Evolutionary conservation across 1,140 invertebrate genomes (phyloP), one percentile per base, ranked within the genome.

Genomic region (Globodera rostochiensis): DNA sequence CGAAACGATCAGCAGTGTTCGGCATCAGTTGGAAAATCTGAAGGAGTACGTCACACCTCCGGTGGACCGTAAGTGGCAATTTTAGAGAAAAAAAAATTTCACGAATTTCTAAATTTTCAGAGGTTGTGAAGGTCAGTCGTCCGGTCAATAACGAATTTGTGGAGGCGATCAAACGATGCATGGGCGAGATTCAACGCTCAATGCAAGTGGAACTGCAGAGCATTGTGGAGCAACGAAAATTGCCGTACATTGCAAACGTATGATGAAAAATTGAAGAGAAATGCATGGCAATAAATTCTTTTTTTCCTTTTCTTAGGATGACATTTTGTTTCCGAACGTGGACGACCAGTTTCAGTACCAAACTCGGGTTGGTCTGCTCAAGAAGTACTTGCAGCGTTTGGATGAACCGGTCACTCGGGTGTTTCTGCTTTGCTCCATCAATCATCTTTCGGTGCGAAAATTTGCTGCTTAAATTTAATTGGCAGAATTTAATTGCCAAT

Each of bases 1-100:
- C 36, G 79, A 75, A 7, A 69, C 81, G 8, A 82, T 84, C 49
- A 86, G 80, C 49, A 86, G 84, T 4, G 83, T 84, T 36, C 81
- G 81, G 7, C 80, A 82, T 53, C 81, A 82, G 46, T 53, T 82
- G 21, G 81, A 82, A 9, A 82, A 82, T 82, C 53, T 82, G 47
- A 79, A 80, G 36, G 50, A 47, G 73, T 70, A 82, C 67, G 81
- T 82, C 64, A 79, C 73, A 25, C 81, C 81, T 21, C 81, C 81
- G 36, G 81, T 82, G 71, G 81, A 82, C 70, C n/a, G 80, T 82
- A 60, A 73, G 80, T 67, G 9, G n/a, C 45, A 79, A 36, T 36
- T 36, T 36, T 36, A 36, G 36, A 36, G 36, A 1, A 36, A 36
- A 25, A 36, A 36, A 36, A 36, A 36, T 36, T 36, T 1, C 36